These are phyloP conservation scores for Lagorchestes hirsutus DNA, from an alignment of 2,797 vertebrate genomes.

Conservation along the genomic window DNA sequence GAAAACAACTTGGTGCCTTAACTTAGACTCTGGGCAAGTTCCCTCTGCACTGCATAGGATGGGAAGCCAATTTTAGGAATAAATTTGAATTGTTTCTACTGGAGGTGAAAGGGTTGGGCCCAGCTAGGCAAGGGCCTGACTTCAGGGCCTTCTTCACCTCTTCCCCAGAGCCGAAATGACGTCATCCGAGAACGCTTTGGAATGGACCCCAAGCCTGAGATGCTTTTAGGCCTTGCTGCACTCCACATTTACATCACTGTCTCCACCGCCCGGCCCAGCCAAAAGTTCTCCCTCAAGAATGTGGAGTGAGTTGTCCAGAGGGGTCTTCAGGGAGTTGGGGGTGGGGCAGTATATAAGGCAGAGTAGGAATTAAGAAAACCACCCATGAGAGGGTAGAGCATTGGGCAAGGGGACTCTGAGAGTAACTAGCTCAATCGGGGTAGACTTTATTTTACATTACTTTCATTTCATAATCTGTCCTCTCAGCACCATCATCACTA, in stretches of 20 bases:
- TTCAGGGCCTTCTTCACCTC: not conserved
- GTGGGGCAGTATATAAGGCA: not conserved
- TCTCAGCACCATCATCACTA: not conserved
- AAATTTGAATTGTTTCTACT: not conserved
- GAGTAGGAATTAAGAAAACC: not conserved
- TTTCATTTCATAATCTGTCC: not conserved
- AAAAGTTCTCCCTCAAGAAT: constrained; percentile 98
- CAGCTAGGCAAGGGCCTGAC: not conserved
- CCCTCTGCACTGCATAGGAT: not conserved
- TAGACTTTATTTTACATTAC: not conserved
- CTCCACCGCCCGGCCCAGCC: constrained; percentile 95
- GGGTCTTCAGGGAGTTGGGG: not conserved
- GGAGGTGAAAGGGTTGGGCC: not conserved
- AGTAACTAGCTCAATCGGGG: not conserved
- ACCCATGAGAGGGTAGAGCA: not conserved
- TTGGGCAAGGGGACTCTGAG: not conserved
- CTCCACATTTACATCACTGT: constrained; percentile 99
- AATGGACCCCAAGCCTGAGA: constrained; percentile 95
- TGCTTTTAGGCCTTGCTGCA: constrained; percentile 95
- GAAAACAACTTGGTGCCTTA: not conserved
- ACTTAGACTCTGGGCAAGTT: not conserved
- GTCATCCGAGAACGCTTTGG: constrained; percentile 98
- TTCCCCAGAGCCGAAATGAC: constrained; percentile 95
- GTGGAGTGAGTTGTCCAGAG: constrained; percentile 93
- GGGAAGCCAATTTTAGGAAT: not conserved